Conservation (phyloP, 2,797 vertebrate species). For the Poecilia gillii region DNA sequence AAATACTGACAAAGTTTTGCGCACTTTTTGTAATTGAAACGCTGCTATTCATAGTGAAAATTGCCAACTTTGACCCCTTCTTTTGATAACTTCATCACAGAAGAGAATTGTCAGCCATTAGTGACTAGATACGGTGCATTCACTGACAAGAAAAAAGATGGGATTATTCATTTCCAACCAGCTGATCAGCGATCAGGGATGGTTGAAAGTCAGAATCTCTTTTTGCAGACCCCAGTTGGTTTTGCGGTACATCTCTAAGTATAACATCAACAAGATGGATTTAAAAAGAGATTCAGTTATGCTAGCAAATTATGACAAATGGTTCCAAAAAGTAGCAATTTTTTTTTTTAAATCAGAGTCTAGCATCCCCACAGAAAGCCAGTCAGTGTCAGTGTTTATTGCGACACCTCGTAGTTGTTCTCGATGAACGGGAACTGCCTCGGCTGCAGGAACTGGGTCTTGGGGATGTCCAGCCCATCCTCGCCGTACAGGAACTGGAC, state of each 20-base stretch:
- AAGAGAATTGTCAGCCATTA: not conserved
- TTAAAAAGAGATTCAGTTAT: not conserved
- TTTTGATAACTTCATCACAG: not conserved
- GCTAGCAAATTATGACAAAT: not conserved
- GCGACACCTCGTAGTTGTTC: conserved; percentile 90
- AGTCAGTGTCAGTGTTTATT: not conserved
- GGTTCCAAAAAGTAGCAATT: not conserved
- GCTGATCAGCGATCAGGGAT: not conserved
- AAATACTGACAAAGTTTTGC: no score
- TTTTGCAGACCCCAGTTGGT: not conserved
- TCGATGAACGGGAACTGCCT: conserved; percentile 93
- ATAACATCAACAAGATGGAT: not conserved
- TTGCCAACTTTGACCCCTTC: not conserved
- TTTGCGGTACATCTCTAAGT: not conserved
- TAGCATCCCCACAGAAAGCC: not conserved
- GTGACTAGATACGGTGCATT: not conserved
- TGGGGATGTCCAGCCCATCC: conserved; percentile 94
- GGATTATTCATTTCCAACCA: not conserved
- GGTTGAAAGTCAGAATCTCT: not conserved
- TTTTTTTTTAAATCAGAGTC: not conserved
- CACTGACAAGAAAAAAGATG: not conserved
- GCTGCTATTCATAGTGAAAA: not conserved
- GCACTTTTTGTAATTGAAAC: no score
- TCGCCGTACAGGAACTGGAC: conserved; percentile 98
- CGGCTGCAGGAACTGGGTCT: conserved; percentile 91